Conservation (phyloP, 2,113 vertebrate species). For the Mugil cephalus region DNA sequence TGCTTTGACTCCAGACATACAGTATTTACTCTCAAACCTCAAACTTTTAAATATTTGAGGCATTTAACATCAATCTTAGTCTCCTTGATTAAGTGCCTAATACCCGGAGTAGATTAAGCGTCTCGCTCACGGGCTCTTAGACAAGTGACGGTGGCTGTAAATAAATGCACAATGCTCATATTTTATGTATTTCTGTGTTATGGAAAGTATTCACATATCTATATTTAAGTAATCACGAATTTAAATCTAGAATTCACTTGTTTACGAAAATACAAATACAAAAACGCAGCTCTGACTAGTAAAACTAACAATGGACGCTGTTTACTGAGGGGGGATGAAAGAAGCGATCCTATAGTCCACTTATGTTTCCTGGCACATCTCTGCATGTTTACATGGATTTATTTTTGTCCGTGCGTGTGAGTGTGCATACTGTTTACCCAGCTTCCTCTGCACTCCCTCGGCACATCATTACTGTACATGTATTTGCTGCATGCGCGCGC, state of each 20-base stretch:
- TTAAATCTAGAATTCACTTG: not conserved
- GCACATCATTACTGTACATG: slow-evolving; percentile 57
- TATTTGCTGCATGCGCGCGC: not conserved
- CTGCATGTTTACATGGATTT: slow-evolving; percentile 39
- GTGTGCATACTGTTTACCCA: slow-evolving; percentile 55
- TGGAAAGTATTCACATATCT: too few relatives aligned
- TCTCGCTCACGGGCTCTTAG: not conserved
- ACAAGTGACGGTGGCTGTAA: not conserved
- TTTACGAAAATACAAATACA: too few relatives aligned
- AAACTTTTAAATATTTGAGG: slow-evolving; percentile 10
- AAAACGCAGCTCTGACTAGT: not conserved
- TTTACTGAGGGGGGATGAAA: not conserved
- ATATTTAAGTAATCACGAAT: too few relatives aligned
- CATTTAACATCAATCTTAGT: not conserved
- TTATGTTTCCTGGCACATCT: slow-evolving; percentile 3
- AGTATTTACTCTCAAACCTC: slow-evolving; percentile 1
- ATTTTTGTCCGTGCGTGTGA: slow-evolving; percentile 41
- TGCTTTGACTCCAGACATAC: slow-evolving; percentile 13
- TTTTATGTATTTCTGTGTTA: too few relatives aligned
- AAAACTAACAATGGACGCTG: not conserved
- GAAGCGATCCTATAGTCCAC: not conserved
- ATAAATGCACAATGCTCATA: not conserved
- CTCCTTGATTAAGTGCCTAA: slow-evolving; percentile 5
- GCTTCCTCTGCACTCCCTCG: slow-evolving; percentile 46
- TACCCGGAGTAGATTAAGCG: too few relatives aligned